Evolutionary conservation across 92 coral and sea anemone genomes (phyloP), one percentile per base, ranked within the genome.

Genomic region (Plumapathes pennacea): DNA sequence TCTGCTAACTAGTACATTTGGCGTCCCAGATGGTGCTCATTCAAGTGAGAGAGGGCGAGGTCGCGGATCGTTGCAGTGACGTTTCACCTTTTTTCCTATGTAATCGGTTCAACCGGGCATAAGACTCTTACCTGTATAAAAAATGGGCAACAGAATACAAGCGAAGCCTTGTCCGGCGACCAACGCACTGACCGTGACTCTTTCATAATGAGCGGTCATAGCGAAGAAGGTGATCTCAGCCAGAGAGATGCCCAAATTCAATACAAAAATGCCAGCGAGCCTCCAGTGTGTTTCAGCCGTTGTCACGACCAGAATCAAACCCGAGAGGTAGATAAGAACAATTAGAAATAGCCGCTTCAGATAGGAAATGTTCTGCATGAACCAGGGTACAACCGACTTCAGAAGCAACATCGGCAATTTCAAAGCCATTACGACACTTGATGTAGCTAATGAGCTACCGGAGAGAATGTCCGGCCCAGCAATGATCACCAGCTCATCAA

Each of bases 151-250:
- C 34, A 82, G 29, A 25, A 75, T 40, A 3, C 83, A 82, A 9
- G 89, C 56, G 38, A 69, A 21, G n/a, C 89, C 89, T 19, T 74
- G 54, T 38, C 89, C 89, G 3, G 89, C 89, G 24, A 74, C 88
- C 45, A 81, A 61, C 13, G 88, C 88, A 54, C 83, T 74, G 14
- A 69, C 69, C 4, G 88, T 81, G 13, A 74, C 53, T 23, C 59
- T 43, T 23, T 54, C 64, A 50, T 81, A 81, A 40, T 60, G 67
- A 4, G 88, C 82, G 14, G 88, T 81, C 74, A 81, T 24, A 7
- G 88, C 74, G 39, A 81, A 64, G 17, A 81, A 65, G 1, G 83
- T 67, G 5, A 82, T 69, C 41, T 82, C 88, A 53, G 82, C 67
- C 1, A 67, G 57, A 12, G 83, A 60, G 1, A 67, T 79, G 1